Evolutionary conservation across 2,113 vertebrate genomes (phyloP).

Genomic region (Malurus melanocephalus): DNA sequence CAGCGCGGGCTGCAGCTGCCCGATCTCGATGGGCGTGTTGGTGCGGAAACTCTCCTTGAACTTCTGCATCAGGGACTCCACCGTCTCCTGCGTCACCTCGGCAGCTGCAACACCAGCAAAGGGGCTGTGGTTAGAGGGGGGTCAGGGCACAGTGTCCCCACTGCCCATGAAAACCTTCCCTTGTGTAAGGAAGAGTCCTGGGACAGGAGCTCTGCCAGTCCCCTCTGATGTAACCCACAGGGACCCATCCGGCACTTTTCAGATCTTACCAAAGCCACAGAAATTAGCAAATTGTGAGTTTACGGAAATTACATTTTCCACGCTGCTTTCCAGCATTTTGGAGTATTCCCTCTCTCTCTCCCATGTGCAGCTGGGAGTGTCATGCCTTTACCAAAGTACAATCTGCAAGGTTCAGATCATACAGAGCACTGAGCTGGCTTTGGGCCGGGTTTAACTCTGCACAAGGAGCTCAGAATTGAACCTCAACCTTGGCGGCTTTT

Average conservation of each 20-base stretch:
- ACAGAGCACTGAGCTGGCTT: not conserved
- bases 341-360: not conserved
- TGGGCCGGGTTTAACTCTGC: not conserved
- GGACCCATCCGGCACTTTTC: not conserved
- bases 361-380: fast-evolving
- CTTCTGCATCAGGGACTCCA: conserved; percentile 94
- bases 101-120: conserved; percentile 69
- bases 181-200: fast-evolving
- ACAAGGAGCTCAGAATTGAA: not conserved
- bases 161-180: fast-evolving
- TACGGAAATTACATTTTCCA: fast-evolving
- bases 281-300: not conserved
- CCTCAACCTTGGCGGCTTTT: not conserved
- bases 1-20: conserved; percentile 86
- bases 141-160: fast-evolving
- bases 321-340: fast-evolving
- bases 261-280: not conserved
- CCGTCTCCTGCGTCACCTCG: conserved; percentile 86
- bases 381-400: not conserved
- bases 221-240: fast-evolving
- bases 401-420: not conserved
- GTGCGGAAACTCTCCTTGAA: conserved; percentile 96
- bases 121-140: conserved; percentile 29
- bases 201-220: not conserved
- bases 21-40: conserved; percentile 88